Evolutionary conservation across 1,140 invertebrate species (phyloP), one percentile per base, ranked within the genome.

Genomic region (Macrostomum lignano): DNA sequence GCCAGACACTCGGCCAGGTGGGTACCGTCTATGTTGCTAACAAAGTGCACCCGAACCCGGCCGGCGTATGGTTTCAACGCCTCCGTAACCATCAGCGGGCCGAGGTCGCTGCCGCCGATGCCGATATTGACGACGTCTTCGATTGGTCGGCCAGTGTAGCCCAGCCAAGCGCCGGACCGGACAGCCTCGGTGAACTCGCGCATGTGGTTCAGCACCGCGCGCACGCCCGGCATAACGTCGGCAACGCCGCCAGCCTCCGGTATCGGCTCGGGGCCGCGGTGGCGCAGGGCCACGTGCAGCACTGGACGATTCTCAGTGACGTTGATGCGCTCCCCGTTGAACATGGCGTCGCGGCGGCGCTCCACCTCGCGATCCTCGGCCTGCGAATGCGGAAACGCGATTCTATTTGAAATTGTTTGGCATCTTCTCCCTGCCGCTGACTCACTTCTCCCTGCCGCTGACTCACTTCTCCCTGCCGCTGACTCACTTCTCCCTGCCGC

Each of bases 41-140:
- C 79, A 62, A 98, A 98, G 55, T 98, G 84, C 21, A 82, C 71
- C 51, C 70, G 71, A 33, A 33, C 17, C 9, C 82, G 70, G 7
- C 82, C 79, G 32, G 47, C 45, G 52, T 75, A 98, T 7, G 76
- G 72, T 46, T 86, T 82, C 17, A 98, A 61, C 3, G 86, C 82
- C 62, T 96, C 88, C 1, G 84, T 93, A 6, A 94, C 88, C 88
- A 98, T 98, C 14, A 91, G 61, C 1, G 88, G 88, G 17, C 88
- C 88, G 46, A 98, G 62, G 66, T 98, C 91, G 4, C 88, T 96
- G 17, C 91, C 91, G 33, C 91, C 91, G 48, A 98, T 98, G 32
- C 91, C 91, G 64, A 98, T 96, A 55, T 98, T 98, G 17, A 98
- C 74, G 30, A 98, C 76, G 65, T 96, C 86, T 36, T 76, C 84